Base-by-base conservation (phyloP, 2,113 vertebrate genomes). In the Grantiella picta region DNA sequence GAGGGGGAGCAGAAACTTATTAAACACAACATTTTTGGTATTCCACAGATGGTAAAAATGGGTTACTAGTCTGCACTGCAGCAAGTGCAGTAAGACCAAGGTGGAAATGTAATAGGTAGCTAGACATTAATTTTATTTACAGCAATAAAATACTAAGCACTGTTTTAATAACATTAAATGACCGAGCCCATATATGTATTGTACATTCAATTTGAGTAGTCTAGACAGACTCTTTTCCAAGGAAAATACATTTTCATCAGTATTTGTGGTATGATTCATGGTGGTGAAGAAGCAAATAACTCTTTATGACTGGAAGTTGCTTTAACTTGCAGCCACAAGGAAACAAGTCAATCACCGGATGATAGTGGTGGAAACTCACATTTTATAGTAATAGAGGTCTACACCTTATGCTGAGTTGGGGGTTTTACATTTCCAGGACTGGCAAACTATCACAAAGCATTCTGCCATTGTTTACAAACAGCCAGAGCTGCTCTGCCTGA, bases 191-290 rank as follows among this genome's bases (percentile, higher is more conserved):
- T 78, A 45, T 83, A 78, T 68, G 80, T 75, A 82, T 94, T 94
- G 95, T 91, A 94, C 82, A 77, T 96, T 92, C 84, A 91, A 49
- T 86, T 53, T 52, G 78, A 92, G 60, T 91, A 94, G 89, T 96
- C 96, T 97, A 97, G 97, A 96, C 96, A 96, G 94, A 94, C 54
- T 89, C 82, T 94, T 94, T 94, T 96, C 95, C 95, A 97, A 97
- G 85, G 89, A 90, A 97, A 95, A 95, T 95, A 97, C 71, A 33
- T 93, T 97, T 97, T 95, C 95, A 96, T 96, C 93, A 96, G 80
- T 96, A 94, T 95, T 96, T 96, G 93, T 61, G 83, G 94, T 97
- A 93, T 97, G 95, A 96, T 97, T 97, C 93, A 95, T 96, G 83
- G 83, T 96, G 92, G 95, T 82, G 72, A 94, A 88, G 92, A 97